Base-by-base conservation (phyloP, 1,140 invertebrate genomes). In the Hycleus phaleratus region DNA sequence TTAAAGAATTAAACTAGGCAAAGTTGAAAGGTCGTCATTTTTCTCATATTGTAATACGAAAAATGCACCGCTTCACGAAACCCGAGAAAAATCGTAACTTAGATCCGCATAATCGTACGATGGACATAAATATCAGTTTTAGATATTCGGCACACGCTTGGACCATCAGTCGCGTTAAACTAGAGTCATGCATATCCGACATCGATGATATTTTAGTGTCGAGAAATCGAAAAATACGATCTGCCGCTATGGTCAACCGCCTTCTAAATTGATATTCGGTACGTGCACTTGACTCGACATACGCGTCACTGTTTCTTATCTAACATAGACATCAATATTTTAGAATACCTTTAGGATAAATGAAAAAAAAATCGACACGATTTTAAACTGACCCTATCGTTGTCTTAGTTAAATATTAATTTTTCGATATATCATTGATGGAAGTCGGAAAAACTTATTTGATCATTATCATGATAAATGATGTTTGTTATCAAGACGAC, bases 401-500 rank as follows among this genome's bases (percentile, higher is more conserved):
- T 32, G 4, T 32, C 4, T 32, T 32, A 32, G 32, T 32, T 32
- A 32, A 32, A 32, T 32, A 32, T 32, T 32, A 32, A 32, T 32
- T 32, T 32, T 32, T 32, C 32, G 7, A 32, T 32, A 32, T 32
- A 4, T 42, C 9, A 42, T 42, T 42, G 40, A 42, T 42, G 40
- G 40, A 10, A 42, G 40, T 42, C 40, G 40, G 5, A 42, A 42
- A 11, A n/a, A n/a, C 40, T 61, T 61, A 61, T 61, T 61, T 55
- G 60, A 59, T 60, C 60, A 40, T 49, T 61, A 63, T 63, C 59
- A 58, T 66, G 64, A 66, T 62, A 60, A 60, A 66, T 64, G 64
- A 63, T 56, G 58, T 66, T 61, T 58, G 54, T 66, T 66, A 66
- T 53, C 57, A 53, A 60, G 62, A 62, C 62, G 64, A 66, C 64